Percentiles rank a stretch among this genome's conserved stretches.
phyloP scores from a whole-genome alignment of 2,888 invertebrate genomes.

The Blastobasis adustella region DNA sequence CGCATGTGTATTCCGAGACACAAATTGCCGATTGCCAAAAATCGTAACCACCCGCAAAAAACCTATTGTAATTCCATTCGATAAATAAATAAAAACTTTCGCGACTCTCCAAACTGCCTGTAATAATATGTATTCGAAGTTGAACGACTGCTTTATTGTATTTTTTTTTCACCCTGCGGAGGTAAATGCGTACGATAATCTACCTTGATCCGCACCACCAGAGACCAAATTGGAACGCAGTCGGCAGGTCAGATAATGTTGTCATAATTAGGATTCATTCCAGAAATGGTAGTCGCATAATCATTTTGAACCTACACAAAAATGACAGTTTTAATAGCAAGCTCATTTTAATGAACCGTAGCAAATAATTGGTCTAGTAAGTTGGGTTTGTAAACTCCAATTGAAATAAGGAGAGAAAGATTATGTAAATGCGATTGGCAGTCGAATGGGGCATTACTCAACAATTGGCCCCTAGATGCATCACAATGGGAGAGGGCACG shows the following conservation, averaged over 20 bases:
- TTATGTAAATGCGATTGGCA: constrained; percentile 2
- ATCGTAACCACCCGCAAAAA: constrained; percentile 36
- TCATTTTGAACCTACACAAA: constrained; percentile 36
- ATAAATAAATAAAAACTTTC: constrained; percentile 23
- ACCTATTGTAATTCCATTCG: constrained; percentile 18
- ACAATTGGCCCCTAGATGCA: background rate
- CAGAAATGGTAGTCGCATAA: constrained; percentile 26
- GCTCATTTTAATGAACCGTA: constrained; percentile 30
- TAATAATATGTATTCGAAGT: constrained; percentile 39
- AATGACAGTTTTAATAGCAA: constrained; percentile 29
- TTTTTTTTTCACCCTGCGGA: constrained; percentile 32
- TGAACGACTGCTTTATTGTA: constrained; percentile 51
- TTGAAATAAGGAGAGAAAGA: too few species aligned
- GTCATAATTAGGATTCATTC: constrained; percentile 33
- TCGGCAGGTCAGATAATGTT: constrained; percentile 16
- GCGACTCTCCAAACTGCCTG: constrained; percentile 26
- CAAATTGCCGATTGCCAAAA: constrained; percentile 54
- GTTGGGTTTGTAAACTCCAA: too few species aligned
- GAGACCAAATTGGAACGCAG: constrained; percentile 29
- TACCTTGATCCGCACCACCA: constrained; percentile 27
- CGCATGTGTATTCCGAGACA: constrained; percentile 40
- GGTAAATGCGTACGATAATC: constrained; percentile 31
- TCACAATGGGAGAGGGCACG: constrained; percentile 6
- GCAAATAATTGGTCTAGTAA: too few species aligned
- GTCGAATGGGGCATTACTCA: constrained; percentile 4